phyloP scores from a whole-genome alignment of 2,797 vertebrate species.

The Neoniphon sammara region DNA sequence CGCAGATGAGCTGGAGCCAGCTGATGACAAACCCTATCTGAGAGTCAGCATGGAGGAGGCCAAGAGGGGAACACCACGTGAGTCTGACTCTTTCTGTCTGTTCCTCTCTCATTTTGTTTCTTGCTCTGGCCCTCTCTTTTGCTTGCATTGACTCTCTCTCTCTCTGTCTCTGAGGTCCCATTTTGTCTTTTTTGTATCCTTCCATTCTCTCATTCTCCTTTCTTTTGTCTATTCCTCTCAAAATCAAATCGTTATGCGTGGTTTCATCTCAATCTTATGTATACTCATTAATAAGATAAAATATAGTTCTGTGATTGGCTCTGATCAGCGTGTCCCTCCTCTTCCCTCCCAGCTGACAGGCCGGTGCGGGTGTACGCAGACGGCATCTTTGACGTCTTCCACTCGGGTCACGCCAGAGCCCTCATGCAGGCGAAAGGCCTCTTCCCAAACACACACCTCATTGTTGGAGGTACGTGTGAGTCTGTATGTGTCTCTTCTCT shows the following conservation, averaged over 20 bases:
- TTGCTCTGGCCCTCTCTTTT: neutral
- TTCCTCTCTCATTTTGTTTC: neutral
- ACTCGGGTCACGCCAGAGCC: slow-evolving; percentile 96
- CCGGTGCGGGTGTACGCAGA: slow-evolving; percentile 97
- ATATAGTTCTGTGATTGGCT: neutral
- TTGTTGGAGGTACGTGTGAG: slow-evolving; percentile 90
- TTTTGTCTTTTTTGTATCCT: too few species aligned
- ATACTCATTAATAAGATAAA: too few species aligned
- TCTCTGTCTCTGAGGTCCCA: too few species aligned
- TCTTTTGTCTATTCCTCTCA: neutral
- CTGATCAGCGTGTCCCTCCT: slow-evolving; percentile 14
- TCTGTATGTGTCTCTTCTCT: neutral
- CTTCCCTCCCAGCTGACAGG: slow-evolving; percentile 83
- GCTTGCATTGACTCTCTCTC: neutral
- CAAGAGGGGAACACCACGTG: slow-evolving; percentile 90
- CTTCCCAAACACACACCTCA: slow-evolving; percentile 98
- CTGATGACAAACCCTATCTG: slow-evolving; percentile 86
- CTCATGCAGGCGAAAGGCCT: slow-evolving; percentile 98
- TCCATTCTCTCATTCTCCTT: neutral
- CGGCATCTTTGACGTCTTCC: slow-evolving; percentile 98
- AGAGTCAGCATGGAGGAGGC: slow-evolving; percentile 95
- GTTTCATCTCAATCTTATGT: neutral
- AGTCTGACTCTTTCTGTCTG: slow-evolving; percentile 69
- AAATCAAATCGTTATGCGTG: neutral
- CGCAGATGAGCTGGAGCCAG: slow-evolving; percentile 90